Base-by-base conservation (phyloP, 1,140 invertebrate genomes). In the Trichonephila inaurata region DNA sequence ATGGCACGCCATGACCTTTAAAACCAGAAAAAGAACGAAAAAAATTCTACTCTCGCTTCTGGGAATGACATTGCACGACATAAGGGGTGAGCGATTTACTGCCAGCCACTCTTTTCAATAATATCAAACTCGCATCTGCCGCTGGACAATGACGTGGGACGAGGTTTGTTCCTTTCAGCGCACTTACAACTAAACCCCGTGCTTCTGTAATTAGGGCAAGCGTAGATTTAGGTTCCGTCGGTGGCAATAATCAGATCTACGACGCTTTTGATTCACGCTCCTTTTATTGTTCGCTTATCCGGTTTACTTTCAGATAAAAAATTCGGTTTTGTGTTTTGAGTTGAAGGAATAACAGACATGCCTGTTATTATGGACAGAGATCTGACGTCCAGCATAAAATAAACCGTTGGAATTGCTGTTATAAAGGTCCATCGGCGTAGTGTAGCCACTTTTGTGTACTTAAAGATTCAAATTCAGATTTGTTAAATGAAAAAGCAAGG, bases 61-160 rank as follows among this genome's bases (percentile, higher is more conserved):
- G 82, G 51, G 82, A 83, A 83, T 83, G 82, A 83, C 82, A 83
- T 83, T 60, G 82, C 82, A 83, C 82, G 82, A 83, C 44, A 83
- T 58, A 2, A 83, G 72, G 72, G 72, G 33, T 40, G 72, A 77
- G 72, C 33, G 72, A 77, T 77, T 77, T 77, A 77, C 72, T 77
- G 72, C 28, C 33, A 77, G 28, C 28, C 18, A 40, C 72, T 77
- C 72, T 77, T 77, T 77, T 40, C 24, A 77, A 77, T 77, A 77
- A 77, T 77, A 77, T 77, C 72, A 16, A 51, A 51, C 72, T 40
- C 14, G 28, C 33, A 77, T 77, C 72, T 77, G 72, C 28, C 6
- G 72, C 18, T 19, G 72, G 72, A 77, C 72, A 77, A 77, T 77
- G 72, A 77, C 72, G 28, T 33, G 72, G 28, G 72, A 77, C 72